Conservation (phyloP, 2,888 invertebrate species). For the Limnephilus marmoratus region DNA sequence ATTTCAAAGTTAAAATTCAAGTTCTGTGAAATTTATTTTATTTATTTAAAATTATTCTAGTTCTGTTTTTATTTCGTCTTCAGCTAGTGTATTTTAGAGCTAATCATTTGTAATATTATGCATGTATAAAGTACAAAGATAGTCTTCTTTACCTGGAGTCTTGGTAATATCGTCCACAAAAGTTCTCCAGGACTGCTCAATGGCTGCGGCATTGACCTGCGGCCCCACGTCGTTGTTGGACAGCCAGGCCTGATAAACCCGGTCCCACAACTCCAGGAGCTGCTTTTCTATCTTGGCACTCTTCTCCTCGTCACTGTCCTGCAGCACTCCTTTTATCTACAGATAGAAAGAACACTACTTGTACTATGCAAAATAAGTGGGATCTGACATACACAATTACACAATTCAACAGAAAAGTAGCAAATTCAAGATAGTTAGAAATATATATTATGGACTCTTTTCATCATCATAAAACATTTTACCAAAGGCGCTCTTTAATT, state of each 20-base stretch:
- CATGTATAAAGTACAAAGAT: not conserved
- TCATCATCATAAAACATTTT: too few species aligned
- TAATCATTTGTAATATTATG: not conserved
- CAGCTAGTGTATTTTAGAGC: not conserved
- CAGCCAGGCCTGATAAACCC: conserved; percentile 95
- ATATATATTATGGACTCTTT: too few species aligned
- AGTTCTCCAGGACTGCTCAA: conserved; percentile 84
- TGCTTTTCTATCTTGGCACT: conserved; percentile 91
- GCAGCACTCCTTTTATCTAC: conserved; percentile 86
- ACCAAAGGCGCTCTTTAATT: too few species aligned
- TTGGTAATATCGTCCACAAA: conserved; percentile 85
- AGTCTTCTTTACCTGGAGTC: conserved; percentile 80
- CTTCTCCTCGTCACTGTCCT: conserved; percentile 88
- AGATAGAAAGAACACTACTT: not conserved
- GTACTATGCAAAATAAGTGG: too few species aligned
- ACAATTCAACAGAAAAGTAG: too few species aligned
- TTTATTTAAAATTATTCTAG: too few species aligned
- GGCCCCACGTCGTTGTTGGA: conserved; percentile 84
- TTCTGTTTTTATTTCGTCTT: too few species aligned
- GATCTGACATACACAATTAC: too few species aligned
- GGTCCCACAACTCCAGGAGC: conserved; percentile 94
- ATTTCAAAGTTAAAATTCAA: too few species aligned
- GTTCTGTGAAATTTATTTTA: too few species aligned
- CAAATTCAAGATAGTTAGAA: too few species aligned
- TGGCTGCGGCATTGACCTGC: conserved; percentile 84